Evolutionary conservation across 2,888 invertebrate genomes (phyloP).

Genomic region (Cerceris ruficornis): DNA sequence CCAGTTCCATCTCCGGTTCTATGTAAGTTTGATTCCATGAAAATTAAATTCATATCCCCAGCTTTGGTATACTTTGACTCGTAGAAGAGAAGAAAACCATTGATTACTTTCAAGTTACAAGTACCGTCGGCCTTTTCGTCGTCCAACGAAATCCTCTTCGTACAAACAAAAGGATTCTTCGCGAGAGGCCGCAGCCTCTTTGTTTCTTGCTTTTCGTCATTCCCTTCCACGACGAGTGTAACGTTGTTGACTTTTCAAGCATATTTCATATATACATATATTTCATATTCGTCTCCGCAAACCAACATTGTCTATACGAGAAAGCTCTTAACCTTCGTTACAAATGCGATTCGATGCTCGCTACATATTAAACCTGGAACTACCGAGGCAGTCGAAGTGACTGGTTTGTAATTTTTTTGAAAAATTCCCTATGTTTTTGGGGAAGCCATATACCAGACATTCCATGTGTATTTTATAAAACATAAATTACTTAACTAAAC

Average conservation of each 20-base stretch:
- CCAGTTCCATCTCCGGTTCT: conserved; percentile 3
- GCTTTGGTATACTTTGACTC: background rate
- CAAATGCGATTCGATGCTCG: background rate
- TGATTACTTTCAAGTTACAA: conserved; percentile 14
- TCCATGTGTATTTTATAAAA: too few relatives aligned
- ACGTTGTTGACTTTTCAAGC: background rate
- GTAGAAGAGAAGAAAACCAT: background rate
- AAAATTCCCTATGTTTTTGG: too few relatives aligned
- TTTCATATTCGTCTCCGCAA: conserved; percentile 12
- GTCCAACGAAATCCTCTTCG: background rate
- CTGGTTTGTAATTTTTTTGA: too few relatives aligned
- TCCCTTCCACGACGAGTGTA: conserved; percentile 6
- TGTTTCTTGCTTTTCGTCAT: conserved; percentile 1
- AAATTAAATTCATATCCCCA: conserved; percentile 20
- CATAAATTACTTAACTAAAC: too few relatives aligned
- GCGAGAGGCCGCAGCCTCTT: conserved; percentile 7
- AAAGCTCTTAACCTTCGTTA: background rate
- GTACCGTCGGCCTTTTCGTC: background rate
- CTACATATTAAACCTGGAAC: background rate
- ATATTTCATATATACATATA: background rate
- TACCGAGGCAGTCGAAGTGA: too few relatives aligned
- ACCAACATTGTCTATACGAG: background rate
- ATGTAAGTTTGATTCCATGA: conserved; percentile 11
- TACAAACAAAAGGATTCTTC: background rate
- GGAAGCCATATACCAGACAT: too few relatives aligned